Percentiles rank a stretch among this genome's conserved stretches.
Evolutionary conservation across 2,888 invertebrate species (phyloP).

Genomic region (Fragum whitleyi): DNA sequence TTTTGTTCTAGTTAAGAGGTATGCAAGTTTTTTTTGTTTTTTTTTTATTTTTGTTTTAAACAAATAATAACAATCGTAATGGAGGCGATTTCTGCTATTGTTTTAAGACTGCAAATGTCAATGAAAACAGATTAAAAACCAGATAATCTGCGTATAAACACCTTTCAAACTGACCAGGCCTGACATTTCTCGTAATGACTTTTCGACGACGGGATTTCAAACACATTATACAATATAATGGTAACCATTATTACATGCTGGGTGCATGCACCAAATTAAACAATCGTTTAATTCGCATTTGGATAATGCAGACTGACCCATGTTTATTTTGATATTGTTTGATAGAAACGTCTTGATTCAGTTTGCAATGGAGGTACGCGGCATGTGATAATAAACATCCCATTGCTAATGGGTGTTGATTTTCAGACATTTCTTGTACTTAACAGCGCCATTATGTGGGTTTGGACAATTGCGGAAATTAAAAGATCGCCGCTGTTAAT

Average conservation of each 20-base stretch:
- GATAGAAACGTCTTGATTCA: constrained; percentile 52
- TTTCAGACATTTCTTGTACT: too few species aligned
- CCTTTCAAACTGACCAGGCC: background rate
- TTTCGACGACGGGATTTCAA: constrained; percentile 19
- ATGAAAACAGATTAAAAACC: background rate
- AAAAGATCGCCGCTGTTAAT: too few species aligned
- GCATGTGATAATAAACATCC: constrained; percentile 43
- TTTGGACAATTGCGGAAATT: too few species aligned
- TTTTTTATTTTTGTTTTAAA: too few species aligned
- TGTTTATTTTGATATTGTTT: constrained; percentile 59
- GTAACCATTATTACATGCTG: constrained; percentile 32
- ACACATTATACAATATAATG: constrained; percentile 50
- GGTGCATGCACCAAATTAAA: constrained; percentile 44
- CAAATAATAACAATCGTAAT: too few species aligned
- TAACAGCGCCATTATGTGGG: too few species aligned
- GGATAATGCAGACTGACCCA: background rate
- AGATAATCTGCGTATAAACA: background rate
- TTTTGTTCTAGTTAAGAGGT: too few species aligned
- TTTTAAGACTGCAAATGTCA: background rate
- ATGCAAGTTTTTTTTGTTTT: too few species aligned
- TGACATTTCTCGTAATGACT: background rate
- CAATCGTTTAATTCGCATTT: constrained; percentile 43
- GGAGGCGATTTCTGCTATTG: too few species aligned
- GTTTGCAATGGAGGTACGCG: too few species aligned
- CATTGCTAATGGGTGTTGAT: background rate